A percentile compares a stretch with the other conserved stretches of the same genome.
These are phyloP conservation scores for Pinna nobilis DNA, from an alignment of 1,140 invertebrate genomes.

Conservation along the genomic window DNA sequence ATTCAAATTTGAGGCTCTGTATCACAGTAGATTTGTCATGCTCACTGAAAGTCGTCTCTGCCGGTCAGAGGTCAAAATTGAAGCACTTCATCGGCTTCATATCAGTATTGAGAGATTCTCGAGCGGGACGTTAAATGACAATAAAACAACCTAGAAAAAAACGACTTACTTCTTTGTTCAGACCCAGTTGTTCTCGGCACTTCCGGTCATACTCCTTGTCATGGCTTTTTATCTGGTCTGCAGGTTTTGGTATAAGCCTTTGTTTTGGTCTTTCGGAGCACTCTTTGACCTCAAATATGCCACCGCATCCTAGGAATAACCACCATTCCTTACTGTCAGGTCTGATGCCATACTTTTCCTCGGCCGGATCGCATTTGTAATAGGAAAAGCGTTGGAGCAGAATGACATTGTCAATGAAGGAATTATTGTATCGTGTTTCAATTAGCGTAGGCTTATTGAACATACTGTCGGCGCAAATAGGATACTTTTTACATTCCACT, in stretches of 20 bases:
- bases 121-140: no score
- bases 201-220: conserved; percentile 33
- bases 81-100: no score
- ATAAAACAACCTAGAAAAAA: no score
- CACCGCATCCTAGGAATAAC: conserved; percentile 42
- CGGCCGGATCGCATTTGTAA: conserved; percentile 35
- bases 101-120: no score
- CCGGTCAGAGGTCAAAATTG: no score
- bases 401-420: conserved; percentile 25
- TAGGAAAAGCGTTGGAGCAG: conserved; percentile 37
- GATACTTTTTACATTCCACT: conserved; percentile 37
- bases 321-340: conserved; percentile 33
- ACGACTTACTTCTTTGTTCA: conserved; percentile 14
- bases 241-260: conserved; percentile 11
- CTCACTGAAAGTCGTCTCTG: no score
- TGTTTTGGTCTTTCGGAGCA: conserved; percentile 10
- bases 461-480: conserved; percentile 36
- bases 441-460: conserved; percentile 35
- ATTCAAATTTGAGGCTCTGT: no score
- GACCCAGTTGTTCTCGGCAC: conserved; percentile 1
- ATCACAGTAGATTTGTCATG: no score
- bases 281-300: conserved; percentile 40
- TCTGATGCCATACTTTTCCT: conserved; percentile 39
- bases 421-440: conserved; percentile 30
- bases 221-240: conserved; percentile 9